Evolutionary conservation across 2,113 vertebrate species (phyloP).

Genomic region (Anoplopoma fimbria): DNA sequence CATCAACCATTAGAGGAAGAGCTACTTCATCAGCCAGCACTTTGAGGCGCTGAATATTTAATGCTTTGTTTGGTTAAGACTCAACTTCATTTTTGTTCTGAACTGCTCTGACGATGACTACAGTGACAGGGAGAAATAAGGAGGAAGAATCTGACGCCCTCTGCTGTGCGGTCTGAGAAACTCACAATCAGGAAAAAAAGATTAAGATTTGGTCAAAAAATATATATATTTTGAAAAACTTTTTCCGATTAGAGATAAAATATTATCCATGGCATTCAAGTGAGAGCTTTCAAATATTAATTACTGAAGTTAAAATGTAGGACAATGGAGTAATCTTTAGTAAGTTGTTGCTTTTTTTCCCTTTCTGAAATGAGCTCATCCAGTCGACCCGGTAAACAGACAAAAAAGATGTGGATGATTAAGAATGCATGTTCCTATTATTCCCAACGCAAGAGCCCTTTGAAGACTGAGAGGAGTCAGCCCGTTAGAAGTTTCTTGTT

Average conservation of each 20-base stretch:
- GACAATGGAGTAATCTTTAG: not conserved
- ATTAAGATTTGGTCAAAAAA: not conserved
- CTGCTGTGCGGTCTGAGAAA: conserved; percentile 56
- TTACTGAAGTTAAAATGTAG: not conserved
- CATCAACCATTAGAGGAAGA: conserved; percentile 46
- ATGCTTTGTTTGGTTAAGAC: conserved; percentile 46
- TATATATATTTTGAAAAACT: not conserved
- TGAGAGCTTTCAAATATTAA: not conserved
- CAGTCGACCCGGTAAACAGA: not conserved
- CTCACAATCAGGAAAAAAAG: not conserved
- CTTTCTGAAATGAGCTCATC: conserved; percentile 7
- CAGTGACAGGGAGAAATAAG: not conserved
- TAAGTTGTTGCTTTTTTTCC: not conserved
- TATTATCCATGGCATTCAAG: not conserved
- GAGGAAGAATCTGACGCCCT: conserved; percentile 49
- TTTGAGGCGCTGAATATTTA: conserved; percentile 58
- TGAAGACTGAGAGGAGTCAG: conserved; percentile 42
- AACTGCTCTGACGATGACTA: conserved; percentile 37
- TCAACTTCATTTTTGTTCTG: conserved; percentile 38
- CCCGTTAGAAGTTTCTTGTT: conserved; percentile 24
- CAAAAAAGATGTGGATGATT: conserved; percentile 28
- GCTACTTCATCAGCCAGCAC: conserved; percentile 44
- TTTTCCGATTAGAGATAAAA: not conserved
- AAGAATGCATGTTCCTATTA: conserved; percentile 26
- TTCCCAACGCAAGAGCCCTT: conserved; percentile 30